Percentiles rank a stretch among this genome's conserved stretches.
Conservation (phyloP, 2,888 invertebrate genomes). For the Camptogramma bilineatum region DNA sequence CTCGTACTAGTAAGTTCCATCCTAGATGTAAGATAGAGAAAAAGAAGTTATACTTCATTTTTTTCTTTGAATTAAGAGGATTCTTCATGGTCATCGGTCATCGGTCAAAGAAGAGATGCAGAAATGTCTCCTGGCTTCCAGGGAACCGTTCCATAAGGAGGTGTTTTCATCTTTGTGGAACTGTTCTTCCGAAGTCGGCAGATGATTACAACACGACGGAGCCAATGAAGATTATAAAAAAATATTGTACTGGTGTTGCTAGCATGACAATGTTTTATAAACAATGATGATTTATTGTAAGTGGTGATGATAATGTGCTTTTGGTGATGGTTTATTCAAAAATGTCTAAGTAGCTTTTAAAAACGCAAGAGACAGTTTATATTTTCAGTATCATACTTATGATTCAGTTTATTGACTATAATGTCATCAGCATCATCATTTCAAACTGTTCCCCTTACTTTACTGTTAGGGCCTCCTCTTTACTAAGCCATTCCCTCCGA, state of each 20-base stretch:
- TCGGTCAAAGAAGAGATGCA: conserved; percentile 5
- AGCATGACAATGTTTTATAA: neutral
- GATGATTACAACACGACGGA: neutral
- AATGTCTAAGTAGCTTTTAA: too few species aligned
- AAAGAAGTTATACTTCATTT: neutral
- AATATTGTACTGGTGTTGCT: neutral
- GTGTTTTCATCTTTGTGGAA: conserved; percentile 26
- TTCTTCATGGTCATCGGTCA: neutral
- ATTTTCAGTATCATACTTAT: too few species aligned
- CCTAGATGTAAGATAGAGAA: neutral
- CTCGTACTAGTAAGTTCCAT: too few species aligned
- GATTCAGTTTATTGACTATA: too few species aligned
- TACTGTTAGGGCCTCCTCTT: too few species aligned
- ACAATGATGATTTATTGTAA: neutral
- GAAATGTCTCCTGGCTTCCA: conserved; percentile 9
- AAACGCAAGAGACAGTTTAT: too few species aligned
- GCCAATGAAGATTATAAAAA: neutral
- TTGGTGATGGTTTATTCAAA: too few species aligned
- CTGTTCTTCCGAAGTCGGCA: conserved; percentile 25
- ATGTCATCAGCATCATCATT: too few species aligned
- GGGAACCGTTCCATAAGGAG: conserved; percentile 31
- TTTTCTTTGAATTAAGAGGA: neutral
- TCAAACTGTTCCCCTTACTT: too few species aligned
- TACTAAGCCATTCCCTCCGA: too few species aligned
- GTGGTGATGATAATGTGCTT: too few species aligned